A percentile compares a stretch with the other conserved stretches of the same genome.
phyloP scores from a whole-genome alignment of 2,113 vertebrate species.

The Tinamus guttatus region DNA sequence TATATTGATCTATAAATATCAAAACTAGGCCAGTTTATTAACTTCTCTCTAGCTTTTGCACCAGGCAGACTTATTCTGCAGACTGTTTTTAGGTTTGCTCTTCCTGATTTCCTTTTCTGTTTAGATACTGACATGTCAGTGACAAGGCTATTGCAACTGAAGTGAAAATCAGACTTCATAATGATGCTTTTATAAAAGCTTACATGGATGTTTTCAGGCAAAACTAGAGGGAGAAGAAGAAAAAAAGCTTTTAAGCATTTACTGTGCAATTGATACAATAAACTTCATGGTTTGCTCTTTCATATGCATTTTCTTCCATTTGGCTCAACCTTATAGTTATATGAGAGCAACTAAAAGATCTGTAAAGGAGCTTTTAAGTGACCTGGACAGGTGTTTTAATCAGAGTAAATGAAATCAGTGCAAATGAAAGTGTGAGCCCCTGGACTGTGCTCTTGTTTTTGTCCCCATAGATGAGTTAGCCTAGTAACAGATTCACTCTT shows the following conservation, averaged over 20 bases:
- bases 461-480: background rate
- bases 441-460: background rate
- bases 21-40: background rate
- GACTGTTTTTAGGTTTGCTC: background rate
- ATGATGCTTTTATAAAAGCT: background rate
- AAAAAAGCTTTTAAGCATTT: background rate
- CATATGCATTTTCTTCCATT: background rate
- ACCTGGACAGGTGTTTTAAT: background rate
- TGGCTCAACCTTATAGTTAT: background rate
- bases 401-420: background rate
- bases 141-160: background rate
- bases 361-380: background rate
- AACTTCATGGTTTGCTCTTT: background rate
- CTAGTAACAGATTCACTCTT: background rate
- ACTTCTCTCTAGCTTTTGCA: background rate
- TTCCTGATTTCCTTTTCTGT: background rate
- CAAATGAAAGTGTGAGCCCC: background rate
- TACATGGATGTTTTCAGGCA: background rate
- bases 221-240: background rate
- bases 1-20: background rate
- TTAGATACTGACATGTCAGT: background rate
- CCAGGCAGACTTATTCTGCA: background rate
- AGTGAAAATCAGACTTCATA: background rate
- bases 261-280: background rate
- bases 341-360: background rate